Base-by-base conservation (phyloP, 30 jellyfish, hydroid and myxozoan genomes). In the Haliclystus octoradiatus region DNA sequence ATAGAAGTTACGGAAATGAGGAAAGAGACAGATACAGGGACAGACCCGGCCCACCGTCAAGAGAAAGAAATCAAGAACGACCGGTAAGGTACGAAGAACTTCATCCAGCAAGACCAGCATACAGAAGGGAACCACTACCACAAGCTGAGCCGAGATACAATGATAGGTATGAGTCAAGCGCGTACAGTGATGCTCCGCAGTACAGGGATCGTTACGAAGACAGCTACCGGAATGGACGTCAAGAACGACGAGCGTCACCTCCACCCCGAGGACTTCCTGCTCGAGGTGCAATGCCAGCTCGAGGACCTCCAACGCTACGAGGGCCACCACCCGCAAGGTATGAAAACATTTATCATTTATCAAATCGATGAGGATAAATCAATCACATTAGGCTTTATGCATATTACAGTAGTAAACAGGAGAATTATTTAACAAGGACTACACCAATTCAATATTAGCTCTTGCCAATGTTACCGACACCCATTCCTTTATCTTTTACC, bases 11-110 rank as follows among this genome's bases (percentile, higher is more conserved):
- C 23, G 66, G 66, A n/a, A 22, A 64, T 7, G 78, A 33, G 64
- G 49, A 63, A 19, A 75, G 82, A 26, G 82, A 71, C 27, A 34
- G 82, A 15, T 71, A 51, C 33, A n/a, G 72, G 1, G 75, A 71
- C 23, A 50, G 73, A 9, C 32, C 78, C 7, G 26, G 33, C 35
- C 32, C 82, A 15, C 65, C 23, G 28, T 15, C 30, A 4, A 23
- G 14, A 2, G 52, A 50, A 3, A 22, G 40, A 23, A 33, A 4
- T 19, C n/a, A 50, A 2, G 77, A 50, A 22, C 46, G 63, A 26
- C 50, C 7, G 25, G 32, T 62, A 31, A n/a, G 27, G 33, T 22
- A 29, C 32, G 77, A 69, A 12, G 13, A 63, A 15, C 51, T 33
- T 14, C 31, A 52, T 4, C 52, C 78, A 22, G 64, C 78, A 2